phyloP scores from a whole-genome alignment of 2,113 vertebrate species.

The Murina feae region DNA sequence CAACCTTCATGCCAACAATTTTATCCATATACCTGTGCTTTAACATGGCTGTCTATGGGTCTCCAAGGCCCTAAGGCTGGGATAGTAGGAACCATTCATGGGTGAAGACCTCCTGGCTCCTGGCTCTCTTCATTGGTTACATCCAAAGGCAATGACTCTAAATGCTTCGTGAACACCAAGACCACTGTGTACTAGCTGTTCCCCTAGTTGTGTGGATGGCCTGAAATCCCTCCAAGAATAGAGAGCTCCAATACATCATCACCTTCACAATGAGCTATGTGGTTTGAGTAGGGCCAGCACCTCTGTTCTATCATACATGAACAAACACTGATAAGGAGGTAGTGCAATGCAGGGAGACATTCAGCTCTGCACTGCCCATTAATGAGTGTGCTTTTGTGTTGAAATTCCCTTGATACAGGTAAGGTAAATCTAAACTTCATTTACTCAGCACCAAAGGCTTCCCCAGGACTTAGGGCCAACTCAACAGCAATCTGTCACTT shows the following conservation, averaged over 20 bases:
- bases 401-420: background rate
- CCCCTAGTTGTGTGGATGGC: background rate
- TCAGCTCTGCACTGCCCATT: background rate
- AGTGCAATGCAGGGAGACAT: background rate
- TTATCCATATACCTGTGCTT: background rate
- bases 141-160: background rate
- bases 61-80: background rate
- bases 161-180: background rate
- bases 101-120: background rate
- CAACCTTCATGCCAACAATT: background rate
- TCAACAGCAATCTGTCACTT: slow-evolving; percentile 42
- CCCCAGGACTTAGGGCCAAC: background rate
- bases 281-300: background rate
- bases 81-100: background rate
- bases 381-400: background rate
- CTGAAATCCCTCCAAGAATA: background rate
- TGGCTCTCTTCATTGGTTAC: background rate
- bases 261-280: background rate
- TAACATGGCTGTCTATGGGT: background rate
- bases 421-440: background rate
- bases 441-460: slow-evolving; percentile 9
- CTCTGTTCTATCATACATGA: background rate
- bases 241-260: background rate
- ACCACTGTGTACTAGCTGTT: background rate
- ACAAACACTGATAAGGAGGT: background rate